These are phyloP conservation scores for Platycheirus rosarum DNA, from an alignment of 2,888 invertebrate species.

Conservation along the genomic window DNA sequence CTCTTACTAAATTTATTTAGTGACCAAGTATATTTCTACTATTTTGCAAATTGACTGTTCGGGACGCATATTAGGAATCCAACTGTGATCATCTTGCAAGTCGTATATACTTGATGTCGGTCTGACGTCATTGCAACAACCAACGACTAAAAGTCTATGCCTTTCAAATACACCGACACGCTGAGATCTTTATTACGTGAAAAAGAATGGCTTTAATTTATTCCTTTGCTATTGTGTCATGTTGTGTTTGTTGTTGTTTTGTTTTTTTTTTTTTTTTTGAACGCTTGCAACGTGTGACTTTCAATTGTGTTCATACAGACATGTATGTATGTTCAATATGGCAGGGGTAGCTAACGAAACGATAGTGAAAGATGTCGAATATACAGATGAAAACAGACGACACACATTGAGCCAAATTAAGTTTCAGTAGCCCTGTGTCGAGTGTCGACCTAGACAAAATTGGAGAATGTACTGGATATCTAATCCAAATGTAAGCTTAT, in stretches of 20 bases:
- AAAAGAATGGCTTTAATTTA: conserved; percentile 62
- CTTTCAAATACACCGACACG: conserved; percentile 69
- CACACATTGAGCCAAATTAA: too few relatives aligned
- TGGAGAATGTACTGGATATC: too few relatives aligned
- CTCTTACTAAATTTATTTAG: conserved; percentile 53
- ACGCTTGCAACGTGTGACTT: conserved; percentile 52
- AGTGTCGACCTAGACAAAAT: too few relatives aligned
- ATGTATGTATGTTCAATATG: conserved; percentile 41
- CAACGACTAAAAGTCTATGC: conserved; percentile 67
- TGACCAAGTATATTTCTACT: conserved; percentile 1
- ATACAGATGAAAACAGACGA: too few relatives aligned
- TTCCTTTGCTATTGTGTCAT: conserved; percentile 62
- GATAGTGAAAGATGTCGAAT: not conserved
- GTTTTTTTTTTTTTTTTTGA: conserved; percentile 34
- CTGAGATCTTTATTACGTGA: conserved; percentile 41
- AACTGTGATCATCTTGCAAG: conserved; percentile 68
- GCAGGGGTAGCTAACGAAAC: conserved; percentile 42
- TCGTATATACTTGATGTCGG: conserved; percentile 52
- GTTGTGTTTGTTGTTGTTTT: conserved; percentile 33
- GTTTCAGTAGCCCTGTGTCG: too few relatives aligned
- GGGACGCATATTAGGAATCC: conserved; percentile 60
- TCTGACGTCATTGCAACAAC: conserved; percentile 67
- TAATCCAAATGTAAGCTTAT: too few relatives aligned
- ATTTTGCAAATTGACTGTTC: conserved; percentile 50
- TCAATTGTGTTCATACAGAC: conserved; percentile 67